phyloP scores from a whole-genome alignment of 37 sponge, comb jelly and placozoan genomes.

The Halisarca cf. caerulea region DNA sequence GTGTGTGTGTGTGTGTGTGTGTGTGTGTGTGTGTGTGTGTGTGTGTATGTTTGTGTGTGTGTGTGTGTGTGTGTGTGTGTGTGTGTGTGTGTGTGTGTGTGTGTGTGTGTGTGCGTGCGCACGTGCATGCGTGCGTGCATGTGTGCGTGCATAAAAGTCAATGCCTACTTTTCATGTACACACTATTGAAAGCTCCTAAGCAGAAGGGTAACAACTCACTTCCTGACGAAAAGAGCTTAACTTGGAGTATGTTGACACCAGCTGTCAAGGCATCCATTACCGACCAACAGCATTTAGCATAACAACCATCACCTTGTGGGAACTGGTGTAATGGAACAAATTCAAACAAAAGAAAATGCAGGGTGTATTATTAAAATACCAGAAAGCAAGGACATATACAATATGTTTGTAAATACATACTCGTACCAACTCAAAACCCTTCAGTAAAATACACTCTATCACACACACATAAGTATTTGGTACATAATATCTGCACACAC shows the following conservation, averaged over 20 bases:
- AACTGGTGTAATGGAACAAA: neutral
- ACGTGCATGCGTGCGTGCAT: neutral
- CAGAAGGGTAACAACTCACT: neutral
- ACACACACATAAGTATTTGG: no score
- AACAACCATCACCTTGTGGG: neutral
- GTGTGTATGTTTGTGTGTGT: neutral
- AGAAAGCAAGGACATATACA: no score
- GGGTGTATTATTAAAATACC: neutral
- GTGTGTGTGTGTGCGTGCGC: neutral
- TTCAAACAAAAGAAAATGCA: neutral
- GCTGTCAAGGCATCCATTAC: constrained; percentile 15
- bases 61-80: neutral
- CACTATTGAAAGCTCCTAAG: no score
- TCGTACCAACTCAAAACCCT: no score
- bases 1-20: neutral
- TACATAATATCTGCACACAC: no score
- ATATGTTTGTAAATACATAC: no score
- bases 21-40: neutral
- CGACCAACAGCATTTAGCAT: constrained; percentile 7
- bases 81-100: constrained; percentile 9
- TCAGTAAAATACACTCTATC: no score
- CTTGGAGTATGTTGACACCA: neutral
- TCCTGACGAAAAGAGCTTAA: neutral
- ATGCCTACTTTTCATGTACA: no score
- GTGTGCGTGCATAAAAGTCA: no score